phyloP scores from a whole-genome alignment of 2,888 invertebrate species.

The Nysson spinosus region DNA sequence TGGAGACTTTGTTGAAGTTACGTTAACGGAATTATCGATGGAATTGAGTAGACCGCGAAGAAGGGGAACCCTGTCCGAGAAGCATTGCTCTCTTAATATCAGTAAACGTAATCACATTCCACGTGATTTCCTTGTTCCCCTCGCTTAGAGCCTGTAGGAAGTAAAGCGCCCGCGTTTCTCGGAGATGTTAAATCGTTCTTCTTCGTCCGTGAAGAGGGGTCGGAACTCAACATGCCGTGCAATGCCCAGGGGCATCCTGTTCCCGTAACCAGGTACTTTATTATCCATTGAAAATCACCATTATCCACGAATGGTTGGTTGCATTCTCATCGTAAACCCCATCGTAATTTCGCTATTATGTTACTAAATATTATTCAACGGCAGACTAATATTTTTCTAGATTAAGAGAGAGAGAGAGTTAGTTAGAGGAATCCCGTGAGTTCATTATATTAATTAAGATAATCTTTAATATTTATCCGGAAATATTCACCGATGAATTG shows the following conservation, averaged over 20 bases:
- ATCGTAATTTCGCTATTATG: too few species aligned
- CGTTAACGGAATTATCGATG: too few species aligned
- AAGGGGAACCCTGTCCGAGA: constrained; percentile 56
- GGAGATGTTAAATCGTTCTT: constrained; percentile 68
- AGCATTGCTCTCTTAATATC: constrained; percentile 2
- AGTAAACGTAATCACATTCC: constrained; percentile 20
- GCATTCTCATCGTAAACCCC: not conserved
- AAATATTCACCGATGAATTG: too few species aligned
- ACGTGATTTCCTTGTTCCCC: constrained; percentile 32
- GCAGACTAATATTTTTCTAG: too few species aligned
- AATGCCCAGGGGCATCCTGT: constrained; percentile 86
- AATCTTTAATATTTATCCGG: too few species aligned
- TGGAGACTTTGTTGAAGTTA: too few species aligned
- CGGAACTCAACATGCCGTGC: constrained; percentile 81
- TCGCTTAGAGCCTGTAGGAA: constrained; percentile 64
- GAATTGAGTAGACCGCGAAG: not conserved
- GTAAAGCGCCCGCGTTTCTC: constrained; percentile 67
- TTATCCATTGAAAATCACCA: constrained; percentile 21
- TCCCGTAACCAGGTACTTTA: constrained; percentile 84
- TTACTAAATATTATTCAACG: too few species aligned
- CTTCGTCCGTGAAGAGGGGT: constrained; percentile 54
- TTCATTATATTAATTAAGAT: too few species aligned
- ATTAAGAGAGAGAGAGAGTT: too few species aligned
- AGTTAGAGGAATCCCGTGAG: too few species aligned
- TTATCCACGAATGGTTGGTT: constrained; percentile 5